A percentile compares a stretch with the other conserved stretches of the same genome.
Evolutionary conservation across 2,888 invertebrate species (phyloP).

Genomic region (Cheilosia grossa): DNA sequence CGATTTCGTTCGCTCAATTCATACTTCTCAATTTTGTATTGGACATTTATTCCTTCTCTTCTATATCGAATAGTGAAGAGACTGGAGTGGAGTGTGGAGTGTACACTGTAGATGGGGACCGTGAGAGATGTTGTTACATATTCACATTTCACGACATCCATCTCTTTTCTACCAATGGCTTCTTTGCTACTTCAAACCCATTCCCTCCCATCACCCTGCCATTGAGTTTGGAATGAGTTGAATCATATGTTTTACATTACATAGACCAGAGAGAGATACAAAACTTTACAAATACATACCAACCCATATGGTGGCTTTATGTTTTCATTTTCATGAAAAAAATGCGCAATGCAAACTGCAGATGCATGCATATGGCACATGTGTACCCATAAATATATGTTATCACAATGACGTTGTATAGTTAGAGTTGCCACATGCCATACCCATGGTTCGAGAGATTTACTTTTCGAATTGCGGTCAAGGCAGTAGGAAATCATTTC

Average conservation of each 20-base stretch:
- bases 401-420: conserved; percentile 11
- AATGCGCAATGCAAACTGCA: conserved; percentile 20
- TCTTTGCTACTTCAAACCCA: no score
- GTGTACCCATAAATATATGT: conserved; percentile 5
- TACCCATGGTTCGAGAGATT: conserved; percentile 7
- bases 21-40: not conserved
- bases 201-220: no score
- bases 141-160: no score
- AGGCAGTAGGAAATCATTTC: conserved; percentile 57
- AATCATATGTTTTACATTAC: not conserved
- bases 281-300: not conserved
- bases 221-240: no score
- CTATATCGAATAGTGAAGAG: no score
- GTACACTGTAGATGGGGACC: no score
- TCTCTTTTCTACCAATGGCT: no score
- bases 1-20: not conserved
- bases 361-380: conserved; percentile 6
- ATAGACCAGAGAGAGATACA: not conserved
- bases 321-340: not conserved
- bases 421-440: conserved; percentile 28
- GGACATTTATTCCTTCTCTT: not conserved
- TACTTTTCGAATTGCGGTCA: conserved; percentile 48
- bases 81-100: no score
- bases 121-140: no score
- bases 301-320: not conserved